These are phyloP conservation scores for Ariopsis seemanni DNA, from an alignment of 2,113 vertebrate species.

Conservation along the genomic window DNA sequence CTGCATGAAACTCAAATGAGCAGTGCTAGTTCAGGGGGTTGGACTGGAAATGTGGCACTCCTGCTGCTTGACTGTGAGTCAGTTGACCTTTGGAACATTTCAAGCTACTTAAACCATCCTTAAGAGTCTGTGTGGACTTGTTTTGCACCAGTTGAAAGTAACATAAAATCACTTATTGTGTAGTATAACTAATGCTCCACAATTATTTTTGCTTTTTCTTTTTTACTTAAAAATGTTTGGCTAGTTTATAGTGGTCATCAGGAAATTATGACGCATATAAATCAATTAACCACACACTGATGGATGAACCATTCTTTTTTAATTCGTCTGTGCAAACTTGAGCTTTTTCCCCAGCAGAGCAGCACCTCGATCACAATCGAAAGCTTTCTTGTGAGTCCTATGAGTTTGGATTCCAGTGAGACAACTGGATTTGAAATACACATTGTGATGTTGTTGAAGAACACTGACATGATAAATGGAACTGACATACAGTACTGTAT, in stretches of 20 bases:
- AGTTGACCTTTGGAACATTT: constrained; percentile 38
- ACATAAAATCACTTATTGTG: neutral
- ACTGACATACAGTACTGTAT: neutral
- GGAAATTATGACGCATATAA: neutral
- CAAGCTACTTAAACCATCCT: constrained; percentile 29
- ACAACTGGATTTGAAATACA: neutral
- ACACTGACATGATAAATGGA: neutral
- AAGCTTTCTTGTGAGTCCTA: neutral
- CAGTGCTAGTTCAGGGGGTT: neutral
- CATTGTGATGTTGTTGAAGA: neutral
- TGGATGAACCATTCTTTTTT: neutral
- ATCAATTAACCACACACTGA: neutral
- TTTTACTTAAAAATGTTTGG: neutral
- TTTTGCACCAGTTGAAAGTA: constrained; percentile 22
- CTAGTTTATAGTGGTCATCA: neutral
- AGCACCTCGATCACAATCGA: neutral
- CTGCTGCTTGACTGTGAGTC: constrained; percentile 24
- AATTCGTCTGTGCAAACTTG: neutral
- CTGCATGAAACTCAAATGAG: constrained; percentile 46
- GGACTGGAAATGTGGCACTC: neutral
- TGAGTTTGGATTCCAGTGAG: neutral
- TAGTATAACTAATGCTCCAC: neutral
- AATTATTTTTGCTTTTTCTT: neutral
- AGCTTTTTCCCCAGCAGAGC: neutral
- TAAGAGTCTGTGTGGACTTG: constrained; percentile 13